Evolutionary conservation across 2,888 invertebrate genomes (phyloP), one percentile per base, ranked within the genome.

Genomic region (Hemithea aestivaria): DNA sequence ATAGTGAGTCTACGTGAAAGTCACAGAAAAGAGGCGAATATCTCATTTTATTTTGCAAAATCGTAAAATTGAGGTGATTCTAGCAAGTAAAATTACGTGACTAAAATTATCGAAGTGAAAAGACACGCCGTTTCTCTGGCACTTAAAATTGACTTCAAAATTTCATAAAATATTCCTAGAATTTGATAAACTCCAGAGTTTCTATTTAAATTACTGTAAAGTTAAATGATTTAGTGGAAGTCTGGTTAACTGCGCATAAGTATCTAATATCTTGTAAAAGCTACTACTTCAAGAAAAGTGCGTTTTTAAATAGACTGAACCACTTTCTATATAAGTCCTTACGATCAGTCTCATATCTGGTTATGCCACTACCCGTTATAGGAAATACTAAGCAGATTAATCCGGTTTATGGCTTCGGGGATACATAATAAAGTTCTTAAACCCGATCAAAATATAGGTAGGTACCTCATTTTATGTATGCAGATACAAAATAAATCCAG

Each of bases 261-360:
- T n/a, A n/a, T n/a, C n/a, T n/a, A n/a, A n/a, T n/a, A n/a, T n/a
- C n/a, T n/a, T n/a, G n/a, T n/a, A 12, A 27, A 16, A 8, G 12
- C 9, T 16, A 16, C 8, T 7, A 11, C 7, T 7, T n/a, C 38
- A 47, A 53, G 52, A 56, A 62, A 67, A 68, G 61, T 66, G 56
- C 54, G 71, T 68, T 66, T 53, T 49, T 59, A 63, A 69, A 71
- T 57, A n/a, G 10, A 51, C 59, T 51, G 40, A 66, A 58, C 68
- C 68, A 72, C 71, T 78, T 76, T 76, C 77, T 71, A 63, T 47
- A 62, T 61, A 58, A 37, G 51, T 53, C 48, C 38, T 32, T 40
- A 24, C 12, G 16, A 23, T 36, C 40, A 30, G 42, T 33, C 33
- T 45, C 26, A 39, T 24, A 24, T 41, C 34, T 35, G 22, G 35